Evolutionary conservation across 2,113 vertebrate genomes (phyloP).

Genomic region (Mus musculus): GRCm39 chr9:79652501-79653000

Average conservation of each 20-base stretch:
- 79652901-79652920: neutral
- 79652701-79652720: neutral
- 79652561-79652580: neutral
- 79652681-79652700: neutral
- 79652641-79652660: neutral
- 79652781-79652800: neutral
- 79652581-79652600: neutral
- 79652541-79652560: neutral
- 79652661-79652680: neutral
- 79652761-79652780: neutral
- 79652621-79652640: neutral
- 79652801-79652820: neutral
- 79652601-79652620: neutral
- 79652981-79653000: neutral
- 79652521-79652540: neutral
- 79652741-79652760: neutral
- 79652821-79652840: neutral
- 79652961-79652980: neutral
- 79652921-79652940: neutral
- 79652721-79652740: neutral
- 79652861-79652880: neutral
- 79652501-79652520: neutral
- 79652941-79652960: neutral
- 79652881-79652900: neutral
- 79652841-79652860: neutral